Evolutionary conservation across 2,888 invertebrate species (phyloP), one percentile per base, ranked within the genome.

Genomic region (Invenusta paracnida): DNA sequence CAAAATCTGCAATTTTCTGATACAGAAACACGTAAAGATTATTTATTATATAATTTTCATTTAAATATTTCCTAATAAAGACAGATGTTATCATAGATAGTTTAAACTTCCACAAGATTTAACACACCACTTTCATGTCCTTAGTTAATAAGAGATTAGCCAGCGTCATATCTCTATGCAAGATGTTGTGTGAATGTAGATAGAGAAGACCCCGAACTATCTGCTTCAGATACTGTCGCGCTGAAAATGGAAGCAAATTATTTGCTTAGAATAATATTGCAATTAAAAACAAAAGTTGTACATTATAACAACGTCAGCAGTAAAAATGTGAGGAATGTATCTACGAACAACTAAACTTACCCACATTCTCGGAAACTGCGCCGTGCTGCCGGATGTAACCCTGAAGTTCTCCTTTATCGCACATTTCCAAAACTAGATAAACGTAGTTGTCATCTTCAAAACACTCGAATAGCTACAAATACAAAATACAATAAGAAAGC

Each of bases 1-100:
- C 98, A 93, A 98, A 98, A 92, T 98, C 98, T 83, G 96, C 96
- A 89, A 98, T 97, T 94, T 97, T 98, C 91, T 92, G 89, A 11
- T 88, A 88, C 83, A 17, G 67, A 79, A 25, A 13, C 5, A 13
- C 13, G 5, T 5, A 79, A 23, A 79, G 13, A 28, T n/a, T n/a
- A n/a, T n/a, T n/a, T n/a, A n/a, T n/a, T n/a, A n/a, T n/a, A n/a
- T n/a, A 11, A 17, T 66, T 11, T 11, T 66, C 11, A 66, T 66
- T 66, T 66, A 66, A 66, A n/a, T n/a, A n/a, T n/a, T n/a, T 66
- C 66, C 11, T n/a, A n/a, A n/a, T n/a, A n/a, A n/a, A n/a, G n/a
- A n/a, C n/a, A n/a, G n/a, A n/a, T n/a, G n/a, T n/a, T n/a, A n/a
- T n/a, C n/a, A n/a, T n/a, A n/a, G n/a, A n/a, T n/a, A n/a, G n/a